These are phyloP conservation scores for Pediacus dermestoides DNA, from an alignment of 2,888 invertebrate species.

Conservation along the genomic window DNA sequence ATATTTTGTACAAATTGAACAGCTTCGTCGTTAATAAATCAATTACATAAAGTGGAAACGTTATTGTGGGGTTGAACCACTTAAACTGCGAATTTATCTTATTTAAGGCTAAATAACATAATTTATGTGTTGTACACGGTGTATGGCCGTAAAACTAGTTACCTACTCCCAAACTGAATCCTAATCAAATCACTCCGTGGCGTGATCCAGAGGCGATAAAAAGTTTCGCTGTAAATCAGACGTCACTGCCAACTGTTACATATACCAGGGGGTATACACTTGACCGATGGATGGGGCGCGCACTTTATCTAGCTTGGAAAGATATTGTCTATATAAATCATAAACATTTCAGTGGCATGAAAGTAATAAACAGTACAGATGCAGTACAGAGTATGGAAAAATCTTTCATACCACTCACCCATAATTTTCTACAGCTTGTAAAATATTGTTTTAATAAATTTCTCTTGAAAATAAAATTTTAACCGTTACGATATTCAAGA, in stretches of 20 bases:
- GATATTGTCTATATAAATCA: constrained; percentile 6
- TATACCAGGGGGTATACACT: background rate
- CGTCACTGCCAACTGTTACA: constrained; percentile 10
- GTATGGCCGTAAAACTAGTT: constrained; percentile 11
- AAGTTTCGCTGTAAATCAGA: constrained; percentile 14
- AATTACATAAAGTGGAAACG: too few relatives aligned
- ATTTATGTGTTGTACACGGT: too few relatives aligned
- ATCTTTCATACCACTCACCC: too few relatives aligned
- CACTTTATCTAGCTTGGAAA: too few relatives aligned
- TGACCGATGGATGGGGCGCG: constrained; percentile 8
- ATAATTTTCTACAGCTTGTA: too few relatives aligned
- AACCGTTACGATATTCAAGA: too few relatives aligned
- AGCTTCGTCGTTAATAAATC: too few relatives aligned
- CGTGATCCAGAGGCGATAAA: constrained; percentile 9
- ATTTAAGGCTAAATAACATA: too few relatives aligned
- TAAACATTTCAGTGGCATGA: constrained; percentile 1
- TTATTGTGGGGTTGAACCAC: too few relatives aligned
- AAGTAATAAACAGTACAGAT: constrained; percentile 2
- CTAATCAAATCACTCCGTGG: constrained; percentile 13
- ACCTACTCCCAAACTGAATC: constrained; percentile 1
- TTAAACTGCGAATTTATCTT: too few relatives aligned
- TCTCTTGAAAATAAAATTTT: constrained; percentile 5
- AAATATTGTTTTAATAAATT: constrained; percentile 6
- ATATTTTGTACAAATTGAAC: too few relatives aligned
- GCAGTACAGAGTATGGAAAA: background rate